Evolutionary conservation across 2,113 vertebrate species (phyloP), one percentile per base, ranked within the genome.

Genomic region (Bos javanicus): DNA sequence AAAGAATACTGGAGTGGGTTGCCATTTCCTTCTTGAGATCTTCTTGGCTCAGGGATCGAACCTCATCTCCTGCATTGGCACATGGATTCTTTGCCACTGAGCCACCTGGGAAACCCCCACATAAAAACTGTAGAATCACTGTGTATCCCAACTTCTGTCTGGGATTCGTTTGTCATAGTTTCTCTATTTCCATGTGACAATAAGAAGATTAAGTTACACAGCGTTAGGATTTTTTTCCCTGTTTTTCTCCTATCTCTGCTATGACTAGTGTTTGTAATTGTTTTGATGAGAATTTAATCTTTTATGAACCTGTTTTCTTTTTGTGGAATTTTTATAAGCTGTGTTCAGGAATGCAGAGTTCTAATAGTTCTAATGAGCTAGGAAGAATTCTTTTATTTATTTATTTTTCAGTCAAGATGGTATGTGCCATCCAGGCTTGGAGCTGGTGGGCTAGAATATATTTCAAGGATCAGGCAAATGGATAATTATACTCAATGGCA

Each of bases 261-360:
- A 82, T 92, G 91, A 25, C 30, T 87, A 89, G 52, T 54, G 74
- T 86, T 96, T 89, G 87, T 88, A 12, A 95, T 97, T 94, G 92
- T 87, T 95, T 94, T 91, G 93, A 89, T 90, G 94, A 92, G 93
- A 89, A 67, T 86, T 94, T 78, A 80, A 52, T 57, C 86, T 95
- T 94, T 97, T 52, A 26, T 52, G 52, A 93, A 91, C 5, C 43
- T 86, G 7, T 85, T 94, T 87, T 92, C 36, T 91, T 76, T 86
- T 48, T 56, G 48, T 67, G 12, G 57, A 46, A 39, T 87, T 94
- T 87, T 96, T 83, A 71, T 78, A 93, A 94, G 64, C 87, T 81
- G 39, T 14, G 6, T 81, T 93, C 64, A 94, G 71, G 56, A 83
- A 89, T 64, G 71, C 59, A 87, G 6, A 78, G 76, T 82, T 87